phyloP scores from a whole-genome alignment of 1,140 invertebrate species.

The Brachionus manjavacas region DNA sequence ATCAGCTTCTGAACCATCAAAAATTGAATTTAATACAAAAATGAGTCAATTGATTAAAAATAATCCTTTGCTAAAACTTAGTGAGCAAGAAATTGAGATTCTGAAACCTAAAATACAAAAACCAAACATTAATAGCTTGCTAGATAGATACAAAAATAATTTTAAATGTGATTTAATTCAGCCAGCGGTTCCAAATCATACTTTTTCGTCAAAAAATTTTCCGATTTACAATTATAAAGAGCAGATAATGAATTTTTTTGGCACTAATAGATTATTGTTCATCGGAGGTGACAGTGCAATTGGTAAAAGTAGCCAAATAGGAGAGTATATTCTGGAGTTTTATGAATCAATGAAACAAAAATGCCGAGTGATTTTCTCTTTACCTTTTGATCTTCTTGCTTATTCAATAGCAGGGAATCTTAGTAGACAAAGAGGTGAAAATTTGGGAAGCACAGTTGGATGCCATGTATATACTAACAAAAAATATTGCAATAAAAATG shows the following conservation, averaged over 20 bases:
- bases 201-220: constrained; percentile 61
- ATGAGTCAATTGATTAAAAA: not conserved
- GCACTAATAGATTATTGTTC: constrained; percentile 77
- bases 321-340: constrained; percentile 60
- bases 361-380: constrained; percentile 83
- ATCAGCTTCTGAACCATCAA: not conserved
- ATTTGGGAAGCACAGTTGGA: constrained; percentile 77
- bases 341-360: constrained; percentile 63
- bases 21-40: not conserved
- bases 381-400: constrained; percentile 83
- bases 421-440: constrained; percentile 78
- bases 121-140: not conserved
- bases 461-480: constrained; percentile 64
- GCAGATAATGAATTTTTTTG: constrained; percentile 66
- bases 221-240: constrained; percentile 61
- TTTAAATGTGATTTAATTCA: not conserved
- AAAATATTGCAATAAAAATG: constrained; percentile 61
- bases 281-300: constrained; percentile 76
- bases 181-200: constrained; percentile 54
- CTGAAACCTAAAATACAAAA: constrained; percentile 11
- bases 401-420: constrained; percentile 74
- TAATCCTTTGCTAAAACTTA: not conserved
- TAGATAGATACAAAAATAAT: not conserved
- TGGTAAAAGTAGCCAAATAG: constrained; percentile 84
- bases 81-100: not conserved